Evolutionary conservation across 2,113 vertebrate species (phyloP).

Genomic region (Prinia subflava): DNA sequence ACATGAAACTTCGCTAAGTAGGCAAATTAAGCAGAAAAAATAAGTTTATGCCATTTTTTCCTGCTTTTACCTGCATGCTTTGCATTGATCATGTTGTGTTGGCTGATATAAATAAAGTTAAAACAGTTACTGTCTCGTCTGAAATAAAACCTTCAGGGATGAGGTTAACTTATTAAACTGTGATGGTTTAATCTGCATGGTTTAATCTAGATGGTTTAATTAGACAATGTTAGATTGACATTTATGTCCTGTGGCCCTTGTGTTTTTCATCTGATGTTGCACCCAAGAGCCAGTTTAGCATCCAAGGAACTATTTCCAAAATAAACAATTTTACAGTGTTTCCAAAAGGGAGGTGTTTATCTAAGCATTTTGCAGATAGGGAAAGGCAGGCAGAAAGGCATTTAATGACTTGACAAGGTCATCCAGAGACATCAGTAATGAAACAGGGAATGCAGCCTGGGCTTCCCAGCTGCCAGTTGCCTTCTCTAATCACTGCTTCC

Average conservation of each 20-base stretch:
- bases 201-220: background rate
- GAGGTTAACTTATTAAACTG: background rate
- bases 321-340: background rate
- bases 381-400: background rate
- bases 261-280: background rate
- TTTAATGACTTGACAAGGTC: slow-evolving; percentile 34
- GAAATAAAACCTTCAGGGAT: background rate
- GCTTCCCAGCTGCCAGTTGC: slow-evolving; percentile 23
- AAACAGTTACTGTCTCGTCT: background rate
- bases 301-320: background rate
- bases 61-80: background rate
- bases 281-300: background rate
- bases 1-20: background rate
- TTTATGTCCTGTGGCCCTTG: background rate
- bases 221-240: background rate
- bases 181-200: background rate
- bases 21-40: background rate
- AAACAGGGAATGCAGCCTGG: background rate
- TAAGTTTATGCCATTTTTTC: background rate
- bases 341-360: background rate
- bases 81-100: background rate
- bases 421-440: background rate
- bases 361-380: background rate
- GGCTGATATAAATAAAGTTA: background rate
- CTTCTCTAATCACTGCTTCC: slow-evolving; percentile 14